Percentiles rank a stretch among this genome's conserved stretches.
These are phyloP conservation scores for Hippopotamyrus pictus DNA, from an alignment of 2,797 vertebrate genomes.

Conservation along the genomic window DNA sequence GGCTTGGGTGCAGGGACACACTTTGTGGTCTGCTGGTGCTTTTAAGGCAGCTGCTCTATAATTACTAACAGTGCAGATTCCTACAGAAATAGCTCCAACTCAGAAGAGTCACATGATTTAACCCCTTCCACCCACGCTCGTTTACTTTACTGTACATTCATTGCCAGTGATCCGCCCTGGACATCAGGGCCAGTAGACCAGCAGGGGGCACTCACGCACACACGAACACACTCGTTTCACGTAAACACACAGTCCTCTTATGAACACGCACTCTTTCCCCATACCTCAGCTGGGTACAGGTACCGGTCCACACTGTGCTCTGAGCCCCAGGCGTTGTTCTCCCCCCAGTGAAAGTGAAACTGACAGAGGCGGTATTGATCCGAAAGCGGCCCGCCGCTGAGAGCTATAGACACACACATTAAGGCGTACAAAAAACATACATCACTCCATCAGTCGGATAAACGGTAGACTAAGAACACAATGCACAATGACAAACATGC, in stretches of 20 bases:
- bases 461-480: background rate
- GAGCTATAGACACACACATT: conserved; percentile 60
- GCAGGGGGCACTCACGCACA: background rate
- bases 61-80: background rate
- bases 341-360: conserved; percentile 99
- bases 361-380: conserved; percentile 82
- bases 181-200: background rate
- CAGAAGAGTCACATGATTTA: background rate
- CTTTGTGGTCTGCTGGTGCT: background rate
- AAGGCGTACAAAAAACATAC: background rate
- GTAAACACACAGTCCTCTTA: background rate
- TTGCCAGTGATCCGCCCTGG: background rate
- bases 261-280: background rate
- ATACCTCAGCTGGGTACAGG: conserved; percentile 85
- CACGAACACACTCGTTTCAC: background rate
- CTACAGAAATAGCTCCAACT: background rate
- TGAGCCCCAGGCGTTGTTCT: conserved; percentile 77
- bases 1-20: background rate
- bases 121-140: background rate
- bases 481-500: background rate
- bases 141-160: background rate
- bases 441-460: background rate
- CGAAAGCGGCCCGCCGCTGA: conserved; percentile 80
- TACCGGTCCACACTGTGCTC: conserved; percentile 80
- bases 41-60: background rate